Percentiles rank a stretch among this genome's conserved stretches.
These are phyloP conservation scores for Aphidius ervi DNA, from an alignment of 1,140 invertebrate species.

Conservation along the genomic window DNA sequence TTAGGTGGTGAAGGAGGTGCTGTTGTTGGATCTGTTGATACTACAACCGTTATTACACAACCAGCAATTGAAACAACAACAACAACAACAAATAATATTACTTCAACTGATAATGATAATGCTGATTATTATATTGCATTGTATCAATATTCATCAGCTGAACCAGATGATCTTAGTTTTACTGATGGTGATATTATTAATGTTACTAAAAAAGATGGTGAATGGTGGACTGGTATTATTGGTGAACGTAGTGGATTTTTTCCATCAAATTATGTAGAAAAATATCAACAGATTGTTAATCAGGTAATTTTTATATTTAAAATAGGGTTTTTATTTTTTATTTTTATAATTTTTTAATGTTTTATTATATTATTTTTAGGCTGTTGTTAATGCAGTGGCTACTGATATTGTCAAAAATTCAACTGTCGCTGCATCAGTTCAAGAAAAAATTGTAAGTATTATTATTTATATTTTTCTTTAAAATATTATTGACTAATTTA, in stretches of 20 bases:
- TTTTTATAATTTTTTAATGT: background rate
- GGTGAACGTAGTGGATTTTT: conserved; percentile 87
- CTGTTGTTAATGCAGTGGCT: too few relatives aligned
- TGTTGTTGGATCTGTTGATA: conserved; percentile 40
- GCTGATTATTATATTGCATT: conserved; percentile 78
- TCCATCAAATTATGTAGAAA: conserved; percentile 88
- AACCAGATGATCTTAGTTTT: conserved; percentile 88
- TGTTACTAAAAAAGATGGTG: conserved; percentile 85
- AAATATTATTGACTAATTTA: too few relatives aligned
- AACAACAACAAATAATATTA: background rate
- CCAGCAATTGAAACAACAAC: conserved; percentile 35
- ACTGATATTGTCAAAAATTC: too few relatives aligned
- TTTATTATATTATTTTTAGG: too few relatives aligned
- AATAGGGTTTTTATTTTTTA: background rate
- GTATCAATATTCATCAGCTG: conserved; percentile 81
- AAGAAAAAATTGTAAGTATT: background rate
- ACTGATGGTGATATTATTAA: conserved; percentile 85
- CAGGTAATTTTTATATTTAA: conserved; percentile 38
- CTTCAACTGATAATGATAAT: conserved; percentile 28
- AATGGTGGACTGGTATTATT: conserved; percentile 97
- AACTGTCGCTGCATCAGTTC: too few relatives aligned
- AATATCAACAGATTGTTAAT: conserved; percentile 47
- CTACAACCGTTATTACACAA: too few relatives aligned
- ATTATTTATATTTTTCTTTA: background rate
- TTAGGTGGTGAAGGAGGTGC: conserved; percentile 40